phyloP scores from a whole-genome alignment of 2,113 vertebrate genomes.

The Onychorhynchus coronatus region DNA sequence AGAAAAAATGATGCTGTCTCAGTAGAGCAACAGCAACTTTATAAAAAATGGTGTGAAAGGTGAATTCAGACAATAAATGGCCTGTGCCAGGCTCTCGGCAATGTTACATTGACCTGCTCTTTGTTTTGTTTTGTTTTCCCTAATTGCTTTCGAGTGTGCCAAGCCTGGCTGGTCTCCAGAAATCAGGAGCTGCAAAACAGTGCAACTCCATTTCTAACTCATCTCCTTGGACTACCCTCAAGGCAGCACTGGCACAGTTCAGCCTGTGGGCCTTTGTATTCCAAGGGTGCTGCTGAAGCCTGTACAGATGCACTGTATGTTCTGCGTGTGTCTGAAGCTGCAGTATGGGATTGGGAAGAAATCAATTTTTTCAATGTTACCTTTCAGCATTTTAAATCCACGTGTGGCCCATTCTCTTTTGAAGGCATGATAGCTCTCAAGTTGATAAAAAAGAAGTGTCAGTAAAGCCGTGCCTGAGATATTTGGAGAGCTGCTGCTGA shows the following conservation, averaged over 20 bases:
- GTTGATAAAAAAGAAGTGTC: neutral
- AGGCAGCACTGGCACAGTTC: neutral
- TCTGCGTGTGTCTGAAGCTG: neutral
- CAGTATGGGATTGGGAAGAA: neutral
- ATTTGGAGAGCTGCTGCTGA: neutral
- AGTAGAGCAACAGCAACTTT: neutral
- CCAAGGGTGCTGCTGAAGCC: neutral
- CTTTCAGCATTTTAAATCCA: neutral
- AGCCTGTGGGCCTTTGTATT: neutral
- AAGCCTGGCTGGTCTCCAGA: conserved; percentile 11
- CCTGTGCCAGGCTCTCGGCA: neutral
- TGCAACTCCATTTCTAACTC: neutral
- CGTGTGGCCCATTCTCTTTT: neutral
- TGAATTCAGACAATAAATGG: neutral
- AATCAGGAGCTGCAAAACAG: neutral
- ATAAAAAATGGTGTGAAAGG: conserved; percentile 10
- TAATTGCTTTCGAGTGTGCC: conserved; percentile 18
- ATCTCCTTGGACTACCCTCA: neutral
- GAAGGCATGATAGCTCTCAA: neutral
- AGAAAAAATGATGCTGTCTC: neutral
- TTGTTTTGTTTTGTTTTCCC: conserved; percentile 15
- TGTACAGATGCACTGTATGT: neutral
- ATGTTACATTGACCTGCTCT: neutral
- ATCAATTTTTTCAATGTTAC: neutral
- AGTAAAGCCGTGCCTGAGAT: neutral